Evolutionary conservation across 2,113 vertebrate genomes (phyloP).

Genomic region (Elachura formosa): DNA sequence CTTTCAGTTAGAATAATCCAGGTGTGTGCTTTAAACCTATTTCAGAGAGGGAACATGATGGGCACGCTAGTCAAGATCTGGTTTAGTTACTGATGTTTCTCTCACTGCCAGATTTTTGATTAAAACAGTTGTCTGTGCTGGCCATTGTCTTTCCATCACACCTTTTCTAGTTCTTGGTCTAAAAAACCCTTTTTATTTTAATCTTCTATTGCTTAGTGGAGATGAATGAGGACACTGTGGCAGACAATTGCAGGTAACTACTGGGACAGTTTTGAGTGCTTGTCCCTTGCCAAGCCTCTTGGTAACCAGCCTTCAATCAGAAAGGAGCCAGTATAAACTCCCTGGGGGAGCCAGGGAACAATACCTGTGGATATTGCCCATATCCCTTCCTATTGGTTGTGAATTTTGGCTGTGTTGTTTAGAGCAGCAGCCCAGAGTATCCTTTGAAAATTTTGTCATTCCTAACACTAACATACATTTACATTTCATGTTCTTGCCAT

Average conservation of each 20-base stretch:
- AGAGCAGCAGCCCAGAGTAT: neutral
- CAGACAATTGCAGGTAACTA: neutral
- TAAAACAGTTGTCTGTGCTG: neutral
- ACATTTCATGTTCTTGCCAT: neutral
- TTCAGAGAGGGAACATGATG: neutral
- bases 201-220: neutral
- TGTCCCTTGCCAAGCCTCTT: neutral
- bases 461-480: neutral
- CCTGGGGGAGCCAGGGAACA: rapidly evolving
- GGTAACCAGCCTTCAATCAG: neutral
- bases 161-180: neutral
- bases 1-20: neutral
- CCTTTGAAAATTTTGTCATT: neutral
- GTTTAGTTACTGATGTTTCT: neutral
- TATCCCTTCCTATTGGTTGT: neutral
- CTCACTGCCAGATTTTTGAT: neutral
- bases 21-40: neutral
- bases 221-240: neutral
- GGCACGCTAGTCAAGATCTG: neutral
- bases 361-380: rapidly evolving
- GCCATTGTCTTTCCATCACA: neutral
- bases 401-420: neutral
- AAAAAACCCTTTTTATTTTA: neutral
- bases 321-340: neutral
- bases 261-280: neutral